These are phyloP conservation scores for Bergia sp. DNA, from an alignment of 92 coral and sea anemone genomes.

Conservation along the genomic window DNA sequence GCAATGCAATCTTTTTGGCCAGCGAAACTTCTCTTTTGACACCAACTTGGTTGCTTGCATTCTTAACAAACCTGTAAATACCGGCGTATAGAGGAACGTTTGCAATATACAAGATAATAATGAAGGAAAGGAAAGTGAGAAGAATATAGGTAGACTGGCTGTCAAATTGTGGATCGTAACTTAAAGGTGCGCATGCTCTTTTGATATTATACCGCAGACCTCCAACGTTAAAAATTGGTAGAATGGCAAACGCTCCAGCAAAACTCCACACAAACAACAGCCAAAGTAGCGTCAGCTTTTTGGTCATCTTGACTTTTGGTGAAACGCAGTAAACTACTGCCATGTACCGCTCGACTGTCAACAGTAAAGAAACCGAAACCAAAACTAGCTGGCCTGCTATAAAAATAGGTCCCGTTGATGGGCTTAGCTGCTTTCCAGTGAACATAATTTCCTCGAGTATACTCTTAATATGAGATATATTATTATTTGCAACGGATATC, in stretches of 20 bases:
- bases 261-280: constrained; percentile 62
- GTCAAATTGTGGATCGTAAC: constrained; percentile 69
- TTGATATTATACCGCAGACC: constrained; percentile 76
- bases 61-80: constrained; percentile 66
- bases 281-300: constrained; percentile 50
- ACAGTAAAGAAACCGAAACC: constrained; percentile 59
- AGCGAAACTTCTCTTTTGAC: constrained; percentile 68
- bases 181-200: constrained; percentile 81
- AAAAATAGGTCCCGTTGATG: constrained; percentile 77
- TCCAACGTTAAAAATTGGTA: constrained; percentile 77
- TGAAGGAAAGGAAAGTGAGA: constrained; percentile 52
- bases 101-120: constrained; percentile 58
- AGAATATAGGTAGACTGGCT: constrained; percentile 62
- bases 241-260: constrained; percentile 58
- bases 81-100: constrained; percentile 65
- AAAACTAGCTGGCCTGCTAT: constrained; percentile 78
- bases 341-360: constrained; percentile 69
- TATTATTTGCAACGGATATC: constrained; percentile 66
- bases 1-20: constrained; percentile 66
- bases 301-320: constrained; percentile 57
- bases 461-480: constrained; percentile 56
- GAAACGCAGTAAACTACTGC: constrained; percentile 65
- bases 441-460: constrained; percentile 78
- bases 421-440: constrained; percentile 71
- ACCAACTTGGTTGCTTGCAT: constrained; percentile 63